A percentile compares a stretch with the other conserved stretches of the same genome.
phyloP scores from a whole-genome alignment of 2,113 vertebrate genomes.

The Alaudala cheleensis region DNA sequence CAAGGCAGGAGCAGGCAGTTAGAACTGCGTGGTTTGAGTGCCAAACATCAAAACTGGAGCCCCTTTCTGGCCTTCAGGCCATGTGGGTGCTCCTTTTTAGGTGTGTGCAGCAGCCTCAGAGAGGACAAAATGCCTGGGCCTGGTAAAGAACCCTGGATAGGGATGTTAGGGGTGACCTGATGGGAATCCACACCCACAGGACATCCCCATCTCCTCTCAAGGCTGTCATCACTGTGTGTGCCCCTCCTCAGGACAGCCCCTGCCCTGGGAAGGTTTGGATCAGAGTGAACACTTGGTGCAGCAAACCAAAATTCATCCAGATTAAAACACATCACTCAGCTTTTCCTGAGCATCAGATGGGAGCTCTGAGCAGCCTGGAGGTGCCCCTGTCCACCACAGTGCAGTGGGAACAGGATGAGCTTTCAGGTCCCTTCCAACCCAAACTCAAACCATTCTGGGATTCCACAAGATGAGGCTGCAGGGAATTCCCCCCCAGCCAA shows the following conservation, averaged over 20 bases:
- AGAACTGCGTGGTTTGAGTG: not conserved
- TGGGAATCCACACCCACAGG: not conserved
- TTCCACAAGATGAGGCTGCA: not conserved
- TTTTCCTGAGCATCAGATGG: not conserved
- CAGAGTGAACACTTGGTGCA: not conserved
- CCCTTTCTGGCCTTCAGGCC: not conserved
- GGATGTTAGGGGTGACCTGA: not conserved
- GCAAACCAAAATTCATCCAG: not conserved
- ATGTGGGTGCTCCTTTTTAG: constrained; percentile 28
- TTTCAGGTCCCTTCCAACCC: not conserved
- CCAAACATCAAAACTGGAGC: not conserved
- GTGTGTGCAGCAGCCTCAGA: not conserved
- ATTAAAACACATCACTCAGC: too few species aligned
- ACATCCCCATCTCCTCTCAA: not conserved
- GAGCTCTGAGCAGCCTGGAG: not conserved
- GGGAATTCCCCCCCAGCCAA: not conserved
- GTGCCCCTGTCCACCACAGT: not conserved
- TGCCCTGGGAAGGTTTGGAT: not conserved
- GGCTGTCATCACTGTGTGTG: not conserved
- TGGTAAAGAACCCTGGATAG: not conserved
- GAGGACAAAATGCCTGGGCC: not conserved
- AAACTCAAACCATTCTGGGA: not conserved
- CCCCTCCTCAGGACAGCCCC: not conserved
- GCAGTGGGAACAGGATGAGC: not conserved
- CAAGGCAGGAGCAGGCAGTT: not conserved